Conservation (phyloP, 2,113 vertebrate species). For the Hippocampus zosterae region DNA sequence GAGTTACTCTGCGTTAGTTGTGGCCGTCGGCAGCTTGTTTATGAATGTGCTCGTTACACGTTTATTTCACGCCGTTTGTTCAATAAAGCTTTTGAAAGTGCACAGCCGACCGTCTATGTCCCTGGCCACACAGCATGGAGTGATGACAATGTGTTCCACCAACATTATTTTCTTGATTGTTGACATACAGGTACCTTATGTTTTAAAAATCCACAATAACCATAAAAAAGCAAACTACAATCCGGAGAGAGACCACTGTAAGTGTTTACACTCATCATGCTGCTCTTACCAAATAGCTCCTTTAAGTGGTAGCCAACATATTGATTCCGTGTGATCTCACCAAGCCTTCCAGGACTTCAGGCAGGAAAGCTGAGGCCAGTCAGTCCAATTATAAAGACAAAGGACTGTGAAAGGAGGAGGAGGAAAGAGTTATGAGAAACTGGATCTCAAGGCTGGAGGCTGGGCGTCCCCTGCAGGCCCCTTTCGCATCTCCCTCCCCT, state of each 20-base stretch:
- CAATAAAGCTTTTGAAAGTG: too few species aligned
- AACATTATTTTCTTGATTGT: too few species aligned
- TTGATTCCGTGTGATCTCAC: constrained; percentile 51
- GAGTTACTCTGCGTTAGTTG: too few species aligned
- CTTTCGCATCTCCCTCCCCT: constrained; percentile 48
- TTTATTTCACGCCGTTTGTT: too few species aligned
- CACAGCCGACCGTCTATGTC: too few species aligned
- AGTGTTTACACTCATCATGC: constrained; percentile 2
- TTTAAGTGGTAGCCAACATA: constrained; percentile 29
- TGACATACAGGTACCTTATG: too few species aligned
- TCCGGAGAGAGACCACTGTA: background rate
- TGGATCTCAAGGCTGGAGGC: constrained; percentile 34
- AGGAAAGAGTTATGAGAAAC: constrained; percentile 36
- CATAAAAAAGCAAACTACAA: background rate
- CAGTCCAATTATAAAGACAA: constrained; percentile 58
- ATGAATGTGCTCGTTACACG: too few species aligned
- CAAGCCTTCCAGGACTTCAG: constrained; percentile 36
- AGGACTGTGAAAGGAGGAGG: constrained; percentile 25
- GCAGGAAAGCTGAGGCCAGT: constrained; percentile 48
- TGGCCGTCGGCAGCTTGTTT: too few species aligned
- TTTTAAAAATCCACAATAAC: too few species aligned
- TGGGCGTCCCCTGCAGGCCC: constrained; percentile 47
- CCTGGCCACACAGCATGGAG: too few species aligned
- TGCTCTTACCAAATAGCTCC: constrained; percentile 1
- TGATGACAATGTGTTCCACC: too few species aligned